These are phyloP conservation scores for Coelopa frigida DNA, from an alignment of 1,140 invertebrate species.

Conservation along the genomic window DNA sequence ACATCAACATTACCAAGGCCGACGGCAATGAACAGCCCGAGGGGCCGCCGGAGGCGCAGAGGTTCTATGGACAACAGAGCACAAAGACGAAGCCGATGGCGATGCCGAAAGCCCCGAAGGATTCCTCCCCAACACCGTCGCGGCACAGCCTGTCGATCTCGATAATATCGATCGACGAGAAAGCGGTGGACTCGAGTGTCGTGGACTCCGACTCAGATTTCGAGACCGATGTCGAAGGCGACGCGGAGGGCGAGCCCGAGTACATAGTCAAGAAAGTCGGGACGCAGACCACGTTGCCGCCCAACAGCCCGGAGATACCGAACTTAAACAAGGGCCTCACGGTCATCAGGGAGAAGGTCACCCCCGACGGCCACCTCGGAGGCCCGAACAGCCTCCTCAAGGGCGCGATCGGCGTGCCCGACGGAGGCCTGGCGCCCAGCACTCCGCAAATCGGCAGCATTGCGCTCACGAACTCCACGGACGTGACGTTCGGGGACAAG, in stretches of 20 bases:
- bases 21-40: background rate
- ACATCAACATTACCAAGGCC: slow-evolving; percentile 2
- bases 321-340: slow-evolving; percentile 29
- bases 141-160: slow-evolving; percentile 37
- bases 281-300: slow-evolving; percentile 29
- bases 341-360: slow-evolving; percentile 22
- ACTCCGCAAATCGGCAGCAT: slow-evolving; percentile 47
- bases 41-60: background rate
- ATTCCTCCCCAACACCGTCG: slow-evolving; percentile 27
- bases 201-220: slow-evolving; percentile 38
- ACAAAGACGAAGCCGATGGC: background rate
- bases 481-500: slow-evolving; percentile 58
- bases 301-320: slow-evolving; percentile 26
- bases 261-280: slow-evolving; percentile 40
- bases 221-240: slow-evolving; percentile 22
- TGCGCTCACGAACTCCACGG: slow-evolving; percentile 52
- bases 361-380: slow-evolving; percentile 9
- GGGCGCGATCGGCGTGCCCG: background rate
- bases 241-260: slow-evolving; percentile 18
- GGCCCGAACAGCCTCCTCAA: background rate
- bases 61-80: too few relatives aligned
- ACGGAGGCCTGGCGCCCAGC: slow-evolving; percentile 1
- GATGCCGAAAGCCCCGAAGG: background rate
- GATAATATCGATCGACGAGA: slow-evolving; percentile 38
- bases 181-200: slow-evolving; percentile 37